Evolutionary conservation across 2,888 invertebrate genomes (phyloP).

Genomic region (Geophilus truncorum): DNA sequence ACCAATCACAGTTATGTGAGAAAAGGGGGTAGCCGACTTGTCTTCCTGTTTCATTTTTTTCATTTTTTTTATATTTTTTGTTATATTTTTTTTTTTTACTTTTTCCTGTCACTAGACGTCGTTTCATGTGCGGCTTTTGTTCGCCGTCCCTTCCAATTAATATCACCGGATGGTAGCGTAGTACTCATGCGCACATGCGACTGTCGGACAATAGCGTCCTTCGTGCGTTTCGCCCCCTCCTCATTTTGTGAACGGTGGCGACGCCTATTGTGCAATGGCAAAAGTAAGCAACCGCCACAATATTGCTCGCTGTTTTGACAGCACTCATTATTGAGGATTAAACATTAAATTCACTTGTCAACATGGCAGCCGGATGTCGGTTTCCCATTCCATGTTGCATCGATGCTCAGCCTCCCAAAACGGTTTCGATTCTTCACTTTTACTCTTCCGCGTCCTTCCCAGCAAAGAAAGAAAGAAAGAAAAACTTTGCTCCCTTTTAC

Average conservation of each 20-base stretch:
- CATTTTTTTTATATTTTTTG: background rate
- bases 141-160: constrained; percentile 2
- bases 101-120: background rate
- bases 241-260: background rate
- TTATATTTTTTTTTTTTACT: background rate
- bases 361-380: background rate
- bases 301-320: background rate
- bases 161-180: background rate
- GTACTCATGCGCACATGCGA: background rate
- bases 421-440: background rate
- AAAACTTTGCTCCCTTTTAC: no score
- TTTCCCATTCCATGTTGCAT: background rate
- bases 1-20: background rate
- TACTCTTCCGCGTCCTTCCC: no score
- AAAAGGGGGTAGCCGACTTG: background rate
- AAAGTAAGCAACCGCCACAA: background rate
- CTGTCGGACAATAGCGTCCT: constrained; percentile 8
- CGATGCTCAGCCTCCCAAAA: background rate
- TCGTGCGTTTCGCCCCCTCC: background rate
- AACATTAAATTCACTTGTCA: background rate
- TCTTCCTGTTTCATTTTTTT: background rate
- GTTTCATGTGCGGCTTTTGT: background rate
- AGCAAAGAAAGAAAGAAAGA: no score
- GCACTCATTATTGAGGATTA: background rate
- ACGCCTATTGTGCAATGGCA: constrained; percentile 10